These are phyloP conservation scores for Reticulitermes lucifugus DNA, from an alignment of 2,888 invertebrate genomes.

Conservation along the genomic window DNA sequence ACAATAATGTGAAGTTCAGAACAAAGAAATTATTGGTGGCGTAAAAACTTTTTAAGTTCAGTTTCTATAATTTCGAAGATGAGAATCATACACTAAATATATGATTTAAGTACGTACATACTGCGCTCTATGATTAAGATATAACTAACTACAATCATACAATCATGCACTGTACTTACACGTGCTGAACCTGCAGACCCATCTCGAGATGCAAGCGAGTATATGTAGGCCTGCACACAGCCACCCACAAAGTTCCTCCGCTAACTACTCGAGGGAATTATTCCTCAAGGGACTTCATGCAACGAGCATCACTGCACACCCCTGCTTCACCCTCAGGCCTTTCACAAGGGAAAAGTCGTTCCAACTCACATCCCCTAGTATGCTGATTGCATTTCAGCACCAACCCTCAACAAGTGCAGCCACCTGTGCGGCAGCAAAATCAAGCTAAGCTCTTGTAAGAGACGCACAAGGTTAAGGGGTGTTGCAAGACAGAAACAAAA, in stretches of 20 bases:
- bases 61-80: too few species aligned
- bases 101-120: too few species aligned
- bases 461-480: neutral
- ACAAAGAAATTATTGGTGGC: too few species aligned
- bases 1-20: too few species aligned
- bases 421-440: conserved; percentile 39
- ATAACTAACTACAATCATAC: too few species aligned
- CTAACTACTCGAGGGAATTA: conserved; percentile 5
- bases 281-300: conserved; percentile 12
- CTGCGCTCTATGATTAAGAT: too few species aligned
- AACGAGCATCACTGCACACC: conserved; percentile 26
- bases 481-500: neutral
- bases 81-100: too few species aligned
- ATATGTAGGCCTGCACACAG: neutral
- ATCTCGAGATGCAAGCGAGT: neutral
- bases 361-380: conserved; percentile 15
- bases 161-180: too few species aligned
- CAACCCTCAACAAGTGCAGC: conserved; percentile 42
- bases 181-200: neutral
- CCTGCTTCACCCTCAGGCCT: conserved; percentile 25
- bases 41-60: too few species aligned
- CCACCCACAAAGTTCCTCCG: neutral
- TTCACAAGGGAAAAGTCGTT: conserved; percentile 30
- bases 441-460: conserved; percentile 35
- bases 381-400: conserved; percentile 41